Evolutionary conservation across 2,113 vertebrate species (phyloP).

Genomic region (Tenrec ecaudatus): DNA sequence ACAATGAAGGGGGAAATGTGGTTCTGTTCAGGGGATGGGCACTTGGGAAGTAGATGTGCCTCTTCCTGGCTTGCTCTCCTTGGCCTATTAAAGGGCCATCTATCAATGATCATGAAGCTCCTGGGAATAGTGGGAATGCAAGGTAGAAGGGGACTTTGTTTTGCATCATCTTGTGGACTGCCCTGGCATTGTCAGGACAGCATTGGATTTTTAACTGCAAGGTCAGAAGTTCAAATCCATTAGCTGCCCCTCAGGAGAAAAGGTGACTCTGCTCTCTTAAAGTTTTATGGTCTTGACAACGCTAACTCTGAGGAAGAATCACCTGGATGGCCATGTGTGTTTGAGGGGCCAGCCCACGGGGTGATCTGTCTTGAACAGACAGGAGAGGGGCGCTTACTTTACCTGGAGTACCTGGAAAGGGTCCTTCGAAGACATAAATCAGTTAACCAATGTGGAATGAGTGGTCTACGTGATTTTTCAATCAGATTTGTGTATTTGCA

Average conservation of each 20-base stretch:
- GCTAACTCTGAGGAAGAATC: no score
- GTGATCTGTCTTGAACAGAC: no score
- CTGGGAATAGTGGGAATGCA: neutral
- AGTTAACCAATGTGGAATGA: neutral
- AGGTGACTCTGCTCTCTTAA: no score
- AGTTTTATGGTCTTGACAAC: no score
- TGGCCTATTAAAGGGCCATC: neutral
- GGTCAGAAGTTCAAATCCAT: no score
- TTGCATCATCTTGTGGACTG: neutral
- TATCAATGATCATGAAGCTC: neutral
- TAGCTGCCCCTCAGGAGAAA: no score
- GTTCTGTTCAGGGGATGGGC: neutral
- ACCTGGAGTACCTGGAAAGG: no score
- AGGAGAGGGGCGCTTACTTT: no score
- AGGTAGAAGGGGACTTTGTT: neutral
- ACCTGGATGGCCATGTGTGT: no score
- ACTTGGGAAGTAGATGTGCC: neutral
- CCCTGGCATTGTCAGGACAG: neutral
- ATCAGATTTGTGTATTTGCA: neutral
- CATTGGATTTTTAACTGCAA: no score
- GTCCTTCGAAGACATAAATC: no score
- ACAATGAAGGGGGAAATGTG: neutral
- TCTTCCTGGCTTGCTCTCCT: neutral
- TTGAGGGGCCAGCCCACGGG: no score
- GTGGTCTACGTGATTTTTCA: slow-evolving; percentile 5